phyloP scores from a whole-genome alignment of 2,888 invertebrate genomes.

The Athrips mouffetella region DNA sequence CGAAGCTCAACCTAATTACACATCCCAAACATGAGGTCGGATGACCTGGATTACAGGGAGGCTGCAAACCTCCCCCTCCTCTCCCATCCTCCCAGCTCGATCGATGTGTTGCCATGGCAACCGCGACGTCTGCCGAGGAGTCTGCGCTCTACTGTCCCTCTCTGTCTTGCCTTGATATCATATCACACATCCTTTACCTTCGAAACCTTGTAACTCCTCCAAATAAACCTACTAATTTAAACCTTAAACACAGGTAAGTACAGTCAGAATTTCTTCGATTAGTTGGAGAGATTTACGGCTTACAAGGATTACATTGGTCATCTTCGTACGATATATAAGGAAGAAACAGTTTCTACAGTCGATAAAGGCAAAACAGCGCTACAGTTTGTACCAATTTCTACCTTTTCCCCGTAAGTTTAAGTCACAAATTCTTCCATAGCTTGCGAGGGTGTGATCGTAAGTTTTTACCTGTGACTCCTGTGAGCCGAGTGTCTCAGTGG shows the following conservation, averaged over 20 bases:
- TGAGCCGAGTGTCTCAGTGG: constrained; percentile 56
- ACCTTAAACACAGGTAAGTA: neutral
- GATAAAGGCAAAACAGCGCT: constrained; percentile 59
- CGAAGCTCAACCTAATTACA: constrained; percentile 22
- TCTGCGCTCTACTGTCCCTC: constrained; percentile 76
- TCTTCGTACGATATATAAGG: constrained; percentile 68
- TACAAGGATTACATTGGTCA: constrained; percentile 22
- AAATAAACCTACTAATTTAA: neutral
- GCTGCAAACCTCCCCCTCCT: constrained; percentile 44
- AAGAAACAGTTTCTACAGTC: constrained; percentile 59
- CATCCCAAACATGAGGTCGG: constrained; percentile 30
- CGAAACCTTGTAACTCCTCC: constrained; percentile 26
- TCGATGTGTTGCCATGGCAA: constrained; percentile 74
- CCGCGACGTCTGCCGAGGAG: constrained; percentile 78
- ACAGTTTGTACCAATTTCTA: constrained; percentile 31
- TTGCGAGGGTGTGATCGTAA: constrained; percentile 23
- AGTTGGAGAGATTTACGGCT: neutral
- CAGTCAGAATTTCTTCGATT: neutral
- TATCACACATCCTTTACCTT: constrained; percentile 55
- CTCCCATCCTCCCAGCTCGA: constrained; percentile 53
- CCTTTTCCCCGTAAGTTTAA: constrained; percentile 26
- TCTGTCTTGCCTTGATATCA: constrained; percentile 78
- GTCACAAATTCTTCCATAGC: neutral
- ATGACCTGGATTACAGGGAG: constrained; percentile 74
- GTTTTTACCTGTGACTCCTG: constrained; percentile 45